Conservation (phyloP, 2,113 vertebrate species). For the Podilymbus podiceps region DNA sequence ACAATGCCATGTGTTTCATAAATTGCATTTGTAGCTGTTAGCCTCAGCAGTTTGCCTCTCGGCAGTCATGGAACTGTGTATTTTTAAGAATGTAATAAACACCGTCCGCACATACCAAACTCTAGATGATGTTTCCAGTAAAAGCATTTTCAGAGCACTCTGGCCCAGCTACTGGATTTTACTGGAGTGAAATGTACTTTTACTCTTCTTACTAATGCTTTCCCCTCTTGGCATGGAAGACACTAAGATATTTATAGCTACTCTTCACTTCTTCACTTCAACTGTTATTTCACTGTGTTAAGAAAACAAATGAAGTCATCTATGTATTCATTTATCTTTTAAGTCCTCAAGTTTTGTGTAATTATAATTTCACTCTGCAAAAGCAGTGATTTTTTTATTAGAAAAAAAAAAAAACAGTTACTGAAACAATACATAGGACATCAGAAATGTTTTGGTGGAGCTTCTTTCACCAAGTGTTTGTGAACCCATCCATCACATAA, state of each 20-base stretch:
- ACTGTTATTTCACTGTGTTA: neutral
- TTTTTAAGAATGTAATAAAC: slow-evolving; percentile 44
- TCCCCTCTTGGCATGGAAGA: neutral
- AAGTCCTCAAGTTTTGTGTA: neutral
- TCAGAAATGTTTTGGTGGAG: neutral
- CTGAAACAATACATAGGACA: neutral
- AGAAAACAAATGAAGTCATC: neutral
- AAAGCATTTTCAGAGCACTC: slow-evolving; percentile 41
- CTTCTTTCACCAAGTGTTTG: neutral
- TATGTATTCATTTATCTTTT: neutral
- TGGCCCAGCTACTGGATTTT: neutral
- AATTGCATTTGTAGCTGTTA: slow-evolving; percentile 44
- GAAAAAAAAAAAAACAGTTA: neutral
- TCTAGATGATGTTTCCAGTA: slow-evolving; percentile 36
- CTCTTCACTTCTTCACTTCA: neutral
- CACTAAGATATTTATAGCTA: neutral
- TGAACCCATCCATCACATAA: neutral
- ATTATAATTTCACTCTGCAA: neutral
- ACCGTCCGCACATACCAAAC: neutral
- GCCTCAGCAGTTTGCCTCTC: neutral
- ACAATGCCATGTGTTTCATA: neutral
- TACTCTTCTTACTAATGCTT: slow-evolving; percentile 2
- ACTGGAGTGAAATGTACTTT: neutral
- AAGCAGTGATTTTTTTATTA: neutral
- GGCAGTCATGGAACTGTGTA: neutral